Conservation (phyloP, 2,888 invertebrate genomes). For the Spodoptera exigua region DNA sequence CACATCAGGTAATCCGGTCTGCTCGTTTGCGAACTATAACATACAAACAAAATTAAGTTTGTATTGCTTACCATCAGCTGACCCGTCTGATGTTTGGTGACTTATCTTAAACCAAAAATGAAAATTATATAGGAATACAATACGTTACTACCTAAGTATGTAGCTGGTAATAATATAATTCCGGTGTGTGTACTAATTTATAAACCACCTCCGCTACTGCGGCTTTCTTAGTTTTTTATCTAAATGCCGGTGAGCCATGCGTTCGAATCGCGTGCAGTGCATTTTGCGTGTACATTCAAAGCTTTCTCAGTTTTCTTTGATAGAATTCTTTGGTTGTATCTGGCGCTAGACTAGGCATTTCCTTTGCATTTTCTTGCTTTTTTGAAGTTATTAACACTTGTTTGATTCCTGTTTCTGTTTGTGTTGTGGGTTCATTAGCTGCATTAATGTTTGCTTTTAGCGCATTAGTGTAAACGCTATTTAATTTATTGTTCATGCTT, state of each 20-base stretch:
- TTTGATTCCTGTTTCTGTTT: too few species aligned
- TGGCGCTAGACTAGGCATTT: conserved; percentile 31
- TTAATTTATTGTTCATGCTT: too few species aligned
- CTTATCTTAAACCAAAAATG: too few species aligned
- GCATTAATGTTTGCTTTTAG: too few species aligned
- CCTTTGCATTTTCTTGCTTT: conserved; percentile 9
- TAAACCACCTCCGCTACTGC: conserved; percentile 49
- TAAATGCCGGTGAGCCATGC: conserved; percentile 54
- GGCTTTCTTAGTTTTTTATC: conserved; percentile 65
- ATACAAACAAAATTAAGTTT: too few species aligned
- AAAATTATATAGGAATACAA: conserved; percentile 5
- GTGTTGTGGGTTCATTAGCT: too few species aligned
- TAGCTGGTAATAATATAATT: conserved; percentile 33
- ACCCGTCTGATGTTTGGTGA: too few species aligned
- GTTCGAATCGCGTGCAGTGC: conserved; percentile 56
- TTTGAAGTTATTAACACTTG: neutral
- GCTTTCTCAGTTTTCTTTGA: conserved; percentile 61
- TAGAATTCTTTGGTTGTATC: conserved; percentile 53
- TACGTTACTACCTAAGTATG: conserved; percentile 35
- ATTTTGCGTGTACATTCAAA: conserved; percentile 58
- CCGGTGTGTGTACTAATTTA: conserved; percentile 48
- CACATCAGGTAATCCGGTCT: too few species aligned
- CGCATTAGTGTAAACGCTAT: too few species aligned
- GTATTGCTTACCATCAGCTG: too few species aligned
- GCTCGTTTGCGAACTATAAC: too few species aligned